Evolutionary conservation across 2,888 invertebrate species (phyloP).

Genomic region (Chironomus riparius): DNA sequence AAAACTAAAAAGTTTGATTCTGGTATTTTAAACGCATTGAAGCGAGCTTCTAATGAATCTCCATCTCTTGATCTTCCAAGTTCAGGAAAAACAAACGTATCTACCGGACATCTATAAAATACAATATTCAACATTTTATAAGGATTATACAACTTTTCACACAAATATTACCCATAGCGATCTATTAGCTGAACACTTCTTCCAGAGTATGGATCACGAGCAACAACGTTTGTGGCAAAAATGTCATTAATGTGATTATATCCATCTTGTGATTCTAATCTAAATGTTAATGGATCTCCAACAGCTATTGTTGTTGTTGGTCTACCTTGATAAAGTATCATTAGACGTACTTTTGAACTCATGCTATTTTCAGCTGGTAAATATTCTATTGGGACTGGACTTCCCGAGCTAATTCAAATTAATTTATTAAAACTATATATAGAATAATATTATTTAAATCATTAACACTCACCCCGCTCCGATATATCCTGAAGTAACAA

Average conservation of each 20-base stretch:
- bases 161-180: conserved; percentile 63
- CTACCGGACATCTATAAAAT: conserved; percentile 69
- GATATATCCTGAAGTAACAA: conserved; percentile 86
- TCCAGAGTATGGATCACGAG: conserved; percentile 85
- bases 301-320: conserved; percentile 91
- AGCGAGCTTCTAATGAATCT: conserved; percentile 80
- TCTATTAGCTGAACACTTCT: conserved; percentile 83
- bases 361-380: conserved; percentile 84
- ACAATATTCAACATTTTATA: not conserved
- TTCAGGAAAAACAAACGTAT: conserved; percentile 85
- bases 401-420: conserved; percentile 63
- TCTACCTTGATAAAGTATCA: conserved; percentile 78
- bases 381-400: conserved; percentile 87
- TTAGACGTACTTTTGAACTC: conserved; percentile 74
- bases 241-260: conserved; percentile 82
- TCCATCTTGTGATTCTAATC: conserved; percentile 80
- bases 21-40: conserved; percentile 90
- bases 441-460: not conserved
- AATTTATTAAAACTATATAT: too few relatives aligned
- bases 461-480: conserved; percentile 64
- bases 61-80: conserved; percentile 76
- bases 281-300: conserved; percentile 82
- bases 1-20: conserved; percentile 90
- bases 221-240: conserved; percentile 87
- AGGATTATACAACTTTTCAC: not conserved